Evolutionary conservation across 2,888 invertebrate genomes (phyloP).

Genomic region (Coenonympha arcania): DNA sequence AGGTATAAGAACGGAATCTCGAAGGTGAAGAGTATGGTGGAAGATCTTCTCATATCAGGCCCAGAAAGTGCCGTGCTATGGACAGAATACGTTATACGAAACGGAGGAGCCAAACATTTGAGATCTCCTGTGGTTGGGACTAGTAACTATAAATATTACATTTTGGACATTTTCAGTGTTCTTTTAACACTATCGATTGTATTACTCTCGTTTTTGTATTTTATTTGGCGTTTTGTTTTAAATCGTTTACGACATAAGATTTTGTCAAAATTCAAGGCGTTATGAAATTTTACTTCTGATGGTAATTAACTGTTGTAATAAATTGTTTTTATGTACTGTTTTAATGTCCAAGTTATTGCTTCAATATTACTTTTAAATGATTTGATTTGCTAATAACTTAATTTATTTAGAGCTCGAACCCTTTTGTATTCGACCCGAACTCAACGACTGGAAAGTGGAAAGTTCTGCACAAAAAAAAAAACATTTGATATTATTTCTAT

Average conservation of each 20-base stretch:
- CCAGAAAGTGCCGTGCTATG: constrained; percentile 69
- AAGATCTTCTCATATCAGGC: constrained; percentile 52
- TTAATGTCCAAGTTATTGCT: no score
- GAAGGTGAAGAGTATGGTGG: constrained; percentile 40
- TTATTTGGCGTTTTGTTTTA: constrained; percentile 35
- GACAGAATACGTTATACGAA: constrained; percentile 70
- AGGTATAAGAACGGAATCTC: constrained; percentile 54
- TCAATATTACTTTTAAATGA: no score
- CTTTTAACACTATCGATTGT: constrained; percentile 30
- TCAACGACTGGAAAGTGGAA: no score
- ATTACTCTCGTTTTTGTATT: constrained; percentile 32
- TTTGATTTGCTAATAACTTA: no score
- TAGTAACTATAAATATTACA: constrained; percentile 51
- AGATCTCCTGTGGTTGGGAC: constrained; percentile 56
- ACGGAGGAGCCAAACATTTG: constrained; percentile 59
- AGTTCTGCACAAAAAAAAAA: no score
- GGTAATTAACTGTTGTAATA: not conserved
- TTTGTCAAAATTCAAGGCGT: constrained; percentile 40
- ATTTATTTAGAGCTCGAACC: no score
- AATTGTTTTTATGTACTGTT: not conserved
- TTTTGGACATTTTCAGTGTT: constrained; percentile 49
- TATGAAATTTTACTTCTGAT: constrained; percentile 35
- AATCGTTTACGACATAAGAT: constrained; percentile 40
- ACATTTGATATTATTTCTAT: no score
- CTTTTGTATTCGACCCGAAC: no score